Conservation (phyloP, 2,797 vertebrate species). For the Phoxinus dragarum region DNA sequence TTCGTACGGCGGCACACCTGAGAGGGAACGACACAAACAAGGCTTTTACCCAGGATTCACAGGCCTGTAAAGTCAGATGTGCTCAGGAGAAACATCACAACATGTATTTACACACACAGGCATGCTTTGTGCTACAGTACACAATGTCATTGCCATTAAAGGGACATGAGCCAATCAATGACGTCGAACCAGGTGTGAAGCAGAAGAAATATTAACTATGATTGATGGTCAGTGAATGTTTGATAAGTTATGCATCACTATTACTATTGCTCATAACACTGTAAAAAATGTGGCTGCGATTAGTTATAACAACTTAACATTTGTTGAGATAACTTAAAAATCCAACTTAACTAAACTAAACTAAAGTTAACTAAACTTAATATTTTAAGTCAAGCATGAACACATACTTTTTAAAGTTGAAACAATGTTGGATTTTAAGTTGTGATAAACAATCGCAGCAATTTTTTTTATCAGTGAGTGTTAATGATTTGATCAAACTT, state of each 20-base stretch:
- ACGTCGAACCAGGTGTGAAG: constrained; percentile 29
- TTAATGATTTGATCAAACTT: neutral
- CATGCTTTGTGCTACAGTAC: neutral
- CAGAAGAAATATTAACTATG: neutral
- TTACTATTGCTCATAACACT: neutral
- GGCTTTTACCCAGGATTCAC: constrained; percentile 76
- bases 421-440: no score
- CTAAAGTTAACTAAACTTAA: no score
- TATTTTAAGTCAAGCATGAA: no score
- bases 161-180: neutral
- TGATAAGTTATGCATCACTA: neutral
- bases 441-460: no score
- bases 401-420: no score
- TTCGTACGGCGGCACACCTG: constrained; percentile 66
- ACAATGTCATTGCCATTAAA: neutral
- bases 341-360: no score
- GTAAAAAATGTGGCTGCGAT: no score
- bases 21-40: constrained; percentile 28
- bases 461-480: no score
- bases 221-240: neutral
- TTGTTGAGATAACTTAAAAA: no score
- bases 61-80: neutral
- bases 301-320: no score
- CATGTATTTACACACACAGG: neutral
- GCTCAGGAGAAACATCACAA: constrained; percentile 1